These are phyloP conservation scores for Aleiodes leptofemur DNA, from an alignment of 2,888 invertebrate genomes.

Conservation along the genomic window DNA sequence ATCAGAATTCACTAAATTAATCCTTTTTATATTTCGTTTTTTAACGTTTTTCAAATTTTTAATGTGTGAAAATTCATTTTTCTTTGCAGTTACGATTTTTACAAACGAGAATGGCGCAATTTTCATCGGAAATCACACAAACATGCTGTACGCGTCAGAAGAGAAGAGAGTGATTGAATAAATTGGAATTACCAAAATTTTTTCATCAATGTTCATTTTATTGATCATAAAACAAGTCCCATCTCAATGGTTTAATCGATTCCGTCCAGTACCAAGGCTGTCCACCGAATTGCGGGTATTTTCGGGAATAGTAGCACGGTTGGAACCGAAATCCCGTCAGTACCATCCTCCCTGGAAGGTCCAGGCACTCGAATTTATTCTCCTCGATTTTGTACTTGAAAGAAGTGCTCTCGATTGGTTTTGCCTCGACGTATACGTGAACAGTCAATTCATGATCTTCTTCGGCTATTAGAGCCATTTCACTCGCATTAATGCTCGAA, in stretches of 20 bases:
- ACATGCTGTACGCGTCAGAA: not conserved
- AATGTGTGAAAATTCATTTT: not conserved
- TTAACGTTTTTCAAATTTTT: too few species aligned
- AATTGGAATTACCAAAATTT: slow-evolving; percentile 29
- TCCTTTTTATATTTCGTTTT: not conserved
- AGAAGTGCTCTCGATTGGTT: too few species aligned
- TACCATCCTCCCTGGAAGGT: not conserved
- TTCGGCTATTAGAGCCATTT: too few species aligned
- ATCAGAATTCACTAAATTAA: not conserved
- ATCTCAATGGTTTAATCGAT: slow-evolving; percentile 38
- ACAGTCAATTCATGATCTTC: too few species aligned
- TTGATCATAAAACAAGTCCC: slow-evolving; percentile 37
- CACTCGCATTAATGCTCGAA: too few species aligned
- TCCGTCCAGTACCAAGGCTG: slow-evolving; percentile 48
- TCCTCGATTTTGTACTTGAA: slow-evolving; percentile 35
- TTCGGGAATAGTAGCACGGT: slow-evolving; percentile 45
- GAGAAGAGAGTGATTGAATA: slow-evolving; percentile 26
- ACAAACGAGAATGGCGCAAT: slow-evolving; percentile 1
- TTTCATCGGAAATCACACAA: slow-evolving; percentile 5
- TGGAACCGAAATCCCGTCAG: slow-evolving; percentile 41
- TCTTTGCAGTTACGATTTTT: slow-evolving; percentile 23
- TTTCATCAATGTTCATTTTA: not conserved
- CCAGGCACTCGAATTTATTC: slow-evolving; percentile 50
- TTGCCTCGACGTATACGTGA: too few species aligned
- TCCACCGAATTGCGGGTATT: slow-evolving; percentile 44